Percentiles rank a stretch among this genome's conserved stretches.
phyloP scores from a whole-genome alignment of 2,113 vertebrate genomes.

The Hylia prasina region DNA sequence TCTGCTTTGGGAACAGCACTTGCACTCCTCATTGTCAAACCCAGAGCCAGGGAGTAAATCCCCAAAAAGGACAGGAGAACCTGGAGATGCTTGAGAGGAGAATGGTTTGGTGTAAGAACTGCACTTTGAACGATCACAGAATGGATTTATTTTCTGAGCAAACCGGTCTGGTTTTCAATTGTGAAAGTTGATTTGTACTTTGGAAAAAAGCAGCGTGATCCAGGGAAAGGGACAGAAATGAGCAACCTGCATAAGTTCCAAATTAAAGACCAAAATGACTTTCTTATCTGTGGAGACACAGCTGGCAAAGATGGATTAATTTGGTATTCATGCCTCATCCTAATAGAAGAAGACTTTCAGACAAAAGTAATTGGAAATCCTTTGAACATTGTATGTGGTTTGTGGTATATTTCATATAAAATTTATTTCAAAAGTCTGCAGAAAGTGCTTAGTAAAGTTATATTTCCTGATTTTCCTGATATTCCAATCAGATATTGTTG shows the following conservation, averaged over 20 bases:
- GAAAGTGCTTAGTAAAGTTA: background rate
- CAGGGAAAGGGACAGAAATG: background rate
- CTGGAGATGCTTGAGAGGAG: background rate
- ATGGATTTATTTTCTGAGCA: rapidly evolving
- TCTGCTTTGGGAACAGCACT: background rate
- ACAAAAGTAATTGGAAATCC: background rate
- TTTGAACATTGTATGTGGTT: background rate
- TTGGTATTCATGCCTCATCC: background rate
- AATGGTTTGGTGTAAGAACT: background rate
- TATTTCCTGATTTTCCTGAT: background rate
- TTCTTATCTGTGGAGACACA: background rate
- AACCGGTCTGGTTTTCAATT: background rate
- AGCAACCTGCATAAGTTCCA: background rate
- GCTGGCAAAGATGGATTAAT: background rate
- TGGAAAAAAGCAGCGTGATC: background rate
- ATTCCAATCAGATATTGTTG: background rate
- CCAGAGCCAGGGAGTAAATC: rapidly evolving
- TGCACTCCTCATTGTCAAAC: background rate
- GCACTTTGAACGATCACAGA: background rate
- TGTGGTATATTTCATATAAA: background rate
- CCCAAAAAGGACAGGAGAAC: background rate
- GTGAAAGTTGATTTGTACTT: background rate
- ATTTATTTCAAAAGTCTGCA: background rate
- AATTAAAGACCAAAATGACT: background rate
- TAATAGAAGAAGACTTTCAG: background rate